Conservation (phyloP, 2,888 invertebrate species). For the Aromia moschata region DNA sequence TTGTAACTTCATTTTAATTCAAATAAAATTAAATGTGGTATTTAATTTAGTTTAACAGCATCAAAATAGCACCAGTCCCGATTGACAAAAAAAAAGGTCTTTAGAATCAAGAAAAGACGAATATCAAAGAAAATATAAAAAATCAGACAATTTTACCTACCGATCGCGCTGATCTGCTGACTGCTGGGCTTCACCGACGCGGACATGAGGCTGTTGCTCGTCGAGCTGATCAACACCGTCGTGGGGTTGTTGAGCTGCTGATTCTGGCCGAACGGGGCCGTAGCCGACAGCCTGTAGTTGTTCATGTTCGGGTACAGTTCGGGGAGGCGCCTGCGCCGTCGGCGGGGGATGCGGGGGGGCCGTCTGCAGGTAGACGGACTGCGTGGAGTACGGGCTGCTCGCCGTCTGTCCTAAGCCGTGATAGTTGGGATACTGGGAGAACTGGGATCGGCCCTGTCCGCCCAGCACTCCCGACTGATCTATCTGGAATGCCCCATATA, state of each 20-base stretch:
- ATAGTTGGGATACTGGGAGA: constrained; percentile 75
- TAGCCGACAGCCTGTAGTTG: constrained; percentile 62
- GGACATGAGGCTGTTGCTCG: constrained; percentile 89
- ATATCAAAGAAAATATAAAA: too few species aligned
- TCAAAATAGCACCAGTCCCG: too few species aligned
- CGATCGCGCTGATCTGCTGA: constrained; percentile 83
- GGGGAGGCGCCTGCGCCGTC: constrained; percentile 67
- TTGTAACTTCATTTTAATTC: constrained; percentile 8
- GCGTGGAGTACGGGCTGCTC: constrained; percentile 63
- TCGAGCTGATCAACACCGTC: constrained; percentile 87
- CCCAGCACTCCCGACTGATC: constrained; percentile 66
- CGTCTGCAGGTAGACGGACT: constrained; percentile 72
- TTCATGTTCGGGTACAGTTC: constrained; percentile 73
- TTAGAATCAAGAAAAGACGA: too few species aligned
- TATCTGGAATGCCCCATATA: constrained; percentile 85
- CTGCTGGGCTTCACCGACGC: constrained; percentile 84
- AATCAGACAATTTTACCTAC: too few species aligned
- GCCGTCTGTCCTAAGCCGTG: constrained; percentile 71
- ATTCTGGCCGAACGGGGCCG: constrained; percentile 79
- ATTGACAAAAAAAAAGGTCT: too few species aligned
- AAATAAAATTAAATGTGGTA: too few species aligned
- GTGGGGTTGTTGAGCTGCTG: constrained; percentile 86
- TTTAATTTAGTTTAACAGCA: too few species aligned
- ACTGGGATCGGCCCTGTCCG: constrained; percentile 80
- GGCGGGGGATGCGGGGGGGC: constrained; percentile 68